These are phyloP conservation scores for Patella vulgata DNA, from an alignment of 1,140 invertebrate genomes.

Conservation along the genomic window DNA sequence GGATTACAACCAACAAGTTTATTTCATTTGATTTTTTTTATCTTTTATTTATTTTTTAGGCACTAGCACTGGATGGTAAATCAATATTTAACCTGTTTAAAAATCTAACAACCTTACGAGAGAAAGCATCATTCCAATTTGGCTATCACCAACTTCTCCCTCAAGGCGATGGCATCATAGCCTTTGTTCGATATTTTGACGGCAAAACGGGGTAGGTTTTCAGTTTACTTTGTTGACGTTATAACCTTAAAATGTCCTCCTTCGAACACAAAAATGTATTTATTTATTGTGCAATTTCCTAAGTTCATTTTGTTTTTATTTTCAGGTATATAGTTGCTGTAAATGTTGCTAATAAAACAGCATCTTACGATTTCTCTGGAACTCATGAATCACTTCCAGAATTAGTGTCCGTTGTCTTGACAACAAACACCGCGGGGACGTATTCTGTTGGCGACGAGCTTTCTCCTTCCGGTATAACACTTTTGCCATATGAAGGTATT, in stretches of 20 bases:
- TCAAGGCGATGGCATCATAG: constrained; percentile 40
- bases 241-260: not conserved
- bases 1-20: too few relatives aligned
- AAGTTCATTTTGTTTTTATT: constrained; percentile 8
- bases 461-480: constrained; percentile 34
- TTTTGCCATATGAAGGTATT: constrained; percentile 50
- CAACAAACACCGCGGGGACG: constrained; percentile 24
- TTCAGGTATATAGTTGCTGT: constrained; percentile 57
- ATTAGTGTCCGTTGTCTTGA: constrained; percentile 37
- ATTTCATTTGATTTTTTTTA: too few relatives aligned
- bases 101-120: constrained; percentile 47
- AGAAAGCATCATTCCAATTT: constrained; percentile 44
- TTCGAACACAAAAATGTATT: not conserved
- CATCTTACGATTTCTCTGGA: constrained; percentile 39
- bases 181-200: constrained; percentile 66
- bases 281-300: not conserved
- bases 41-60: too few relatives aligned
- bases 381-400: constrained; percentile 43
- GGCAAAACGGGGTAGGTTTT: constrained; percentile 47
- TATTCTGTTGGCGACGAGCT: constrained; percentile 40
- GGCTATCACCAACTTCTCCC: constrained; percentile 42
- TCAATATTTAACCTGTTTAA: constrained; percentile 46
- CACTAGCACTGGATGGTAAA: constrained; percentile 10
- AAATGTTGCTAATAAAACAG: constrained; percentile 49
- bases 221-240: not conserved